Percentiles rank a stretch among this genome's conserved stretches.
Evolutionary conservation across 2,888 invertebrate genomes (phyloP).

Genomic region (Synergus itoensis): DNA sequence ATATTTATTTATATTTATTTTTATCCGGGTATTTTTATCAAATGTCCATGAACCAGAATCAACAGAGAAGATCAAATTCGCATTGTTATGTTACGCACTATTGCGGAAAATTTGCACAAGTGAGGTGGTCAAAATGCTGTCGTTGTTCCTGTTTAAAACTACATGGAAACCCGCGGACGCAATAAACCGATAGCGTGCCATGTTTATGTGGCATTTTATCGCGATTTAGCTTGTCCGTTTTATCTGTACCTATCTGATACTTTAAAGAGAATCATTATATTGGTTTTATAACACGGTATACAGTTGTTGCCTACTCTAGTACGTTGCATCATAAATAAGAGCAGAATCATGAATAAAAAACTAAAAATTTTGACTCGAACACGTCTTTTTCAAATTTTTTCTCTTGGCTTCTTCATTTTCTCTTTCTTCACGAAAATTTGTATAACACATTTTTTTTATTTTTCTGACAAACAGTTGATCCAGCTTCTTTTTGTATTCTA

Average conservation of each 20-base stretch:
- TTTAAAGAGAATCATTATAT: conserved; percentile 9
- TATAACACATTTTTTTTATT: too few species aligned
- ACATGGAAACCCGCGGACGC: neutral
- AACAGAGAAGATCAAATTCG: neutral
- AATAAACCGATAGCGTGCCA: conserved; percentile 14
- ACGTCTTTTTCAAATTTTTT: too few species aligned
- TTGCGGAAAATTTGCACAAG: neutral
- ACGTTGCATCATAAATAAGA: too few species aligned
- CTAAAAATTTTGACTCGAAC: too few species aligned
- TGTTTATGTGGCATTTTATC: conserved; percentile 11
- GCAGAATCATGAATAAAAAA: too few species aligned
- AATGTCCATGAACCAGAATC: neutral
- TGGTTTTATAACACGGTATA: neutral
- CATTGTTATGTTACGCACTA: neutral
- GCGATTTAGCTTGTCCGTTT: neutral
- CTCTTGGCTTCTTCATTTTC: too few species aligned
- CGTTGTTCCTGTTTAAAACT: neutral
- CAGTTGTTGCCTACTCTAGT: too few species aligned
- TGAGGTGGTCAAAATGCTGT: conserved; percentile 9
- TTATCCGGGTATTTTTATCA: neutral
- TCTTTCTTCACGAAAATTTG: too few species aligned
- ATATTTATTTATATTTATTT: too few species aligned
- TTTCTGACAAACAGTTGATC: too few species aligned
- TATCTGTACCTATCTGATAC: neutral
- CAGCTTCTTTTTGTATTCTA: too few species aligned